Evolutionary conservation across 1,140 invertebrate species (phyloP).

Genomic region (Ceratina calcarata): DNA sequence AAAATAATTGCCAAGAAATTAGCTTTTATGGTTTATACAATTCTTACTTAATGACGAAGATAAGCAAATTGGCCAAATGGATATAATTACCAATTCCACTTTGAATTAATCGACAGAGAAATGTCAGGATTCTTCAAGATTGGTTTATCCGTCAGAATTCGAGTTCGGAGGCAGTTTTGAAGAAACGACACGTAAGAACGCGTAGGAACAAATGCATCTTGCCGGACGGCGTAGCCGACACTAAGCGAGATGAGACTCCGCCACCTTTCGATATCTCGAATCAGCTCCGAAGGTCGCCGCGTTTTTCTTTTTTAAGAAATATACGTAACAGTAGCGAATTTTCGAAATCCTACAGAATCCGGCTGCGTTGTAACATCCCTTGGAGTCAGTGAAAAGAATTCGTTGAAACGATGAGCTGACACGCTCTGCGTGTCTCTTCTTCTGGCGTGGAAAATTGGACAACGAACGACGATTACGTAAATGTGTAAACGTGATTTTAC

Average conservation of each 20-base stretch:
- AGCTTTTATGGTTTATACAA: no score
- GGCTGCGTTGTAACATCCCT: not conserved
- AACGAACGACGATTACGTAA: not conserved
- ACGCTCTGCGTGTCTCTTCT: not conserved
- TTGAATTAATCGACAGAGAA: not conserved
- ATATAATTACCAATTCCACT: not conserved
- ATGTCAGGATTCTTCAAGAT: not conserved
- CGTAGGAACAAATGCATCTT: slow-evolving; percentile 70
- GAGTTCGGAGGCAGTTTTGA: not conserved
- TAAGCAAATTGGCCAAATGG: not conserved
- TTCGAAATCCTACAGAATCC: slow-evolving; percentile 30
- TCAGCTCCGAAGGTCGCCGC: slow-evolving; percentile 71
- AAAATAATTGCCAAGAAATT: no score
- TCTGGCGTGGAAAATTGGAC: not conserved
- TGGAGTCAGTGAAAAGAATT: not conserved
- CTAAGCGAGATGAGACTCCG: slow-evolving; percentile 73
- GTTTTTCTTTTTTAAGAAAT: slow-evolving; percentile 76
- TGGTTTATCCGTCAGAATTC: not conserved
- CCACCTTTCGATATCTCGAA: slow-evolving; percentile 59
- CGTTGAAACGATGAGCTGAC: not conserved
- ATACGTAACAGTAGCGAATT: slow-evolving; percentile 36
- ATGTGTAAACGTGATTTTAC: not conserved
- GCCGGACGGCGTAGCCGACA: slow-evolving; percentile 62
- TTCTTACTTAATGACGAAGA: no score
- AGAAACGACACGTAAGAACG: not conserved